These are phyloP conservation scores for Gorsachius goisagi DNA, from an alignment of 2,113 vertebrate genomes.

Conservation along the genomic window DNA sequence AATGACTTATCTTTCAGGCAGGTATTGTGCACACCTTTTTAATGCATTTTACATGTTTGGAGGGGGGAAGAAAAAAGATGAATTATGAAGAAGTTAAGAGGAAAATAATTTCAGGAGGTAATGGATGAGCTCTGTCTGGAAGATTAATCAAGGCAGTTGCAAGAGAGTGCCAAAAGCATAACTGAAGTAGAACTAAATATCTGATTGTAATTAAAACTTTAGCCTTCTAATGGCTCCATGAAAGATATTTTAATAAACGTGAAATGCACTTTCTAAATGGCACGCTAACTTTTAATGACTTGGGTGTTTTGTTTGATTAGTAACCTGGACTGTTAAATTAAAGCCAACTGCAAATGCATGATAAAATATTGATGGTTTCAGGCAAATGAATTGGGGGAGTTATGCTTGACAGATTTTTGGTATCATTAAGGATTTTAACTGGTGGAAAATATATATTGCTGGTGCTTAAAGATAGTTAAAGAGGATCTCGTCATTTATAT, in stretches of 20 bases:
- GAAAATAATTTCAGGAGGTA: constrained; percentile 84
- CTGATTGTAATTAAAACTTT: constrained; percentile 88
- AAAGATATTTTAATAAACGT: constrained; percentile 88
- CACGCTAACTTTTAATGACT: constrained; percentile 87
- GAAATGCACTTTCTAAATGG: constrained; percentile 88
- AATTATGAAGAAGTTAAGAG: constrained; percentile 80
- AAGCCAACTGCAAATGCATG: constrained; percentile 85
- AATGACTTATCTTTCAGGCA: constrained; percentile 74
- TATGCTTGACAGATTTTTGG: constrained; percentile 84
- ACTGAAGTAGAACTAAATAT: constrained; percentile 83
- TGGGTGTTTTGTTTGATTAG: constrained; percentile 88
- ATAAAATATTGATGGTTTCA: constrained; percentile 88
- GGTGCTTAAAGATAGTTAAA: constrained; percentile 85
- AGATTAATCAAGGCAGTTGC: constrained; percentile 82
- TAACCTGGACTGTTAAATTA: constrained; percentile 88
- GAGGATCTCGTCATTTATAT: constrained; percentile 81
- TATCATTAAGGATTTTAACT: constrained; percentile 87
- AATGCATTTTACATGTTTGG: constrained; percentile 75
- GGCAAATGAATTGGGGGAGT: constrained; percentile 83
- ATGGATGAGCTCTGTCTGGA: constrained; percentile 81
- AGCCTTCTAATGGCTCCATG: constrained; percentile 84
- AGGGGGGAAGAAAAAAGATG: constrained; percentile 68
- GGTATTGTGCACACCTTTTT: constrained; percentile 73
- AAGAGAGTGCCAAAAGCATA: constrained; percentile 76
- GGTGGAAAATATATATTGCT: constrained; percentile 85